These are phyloP conservation scores for Chauna torquata DNA, from an alignment of 2,113 vertebrate genomes.

Conservation along the genomic window DNA sequence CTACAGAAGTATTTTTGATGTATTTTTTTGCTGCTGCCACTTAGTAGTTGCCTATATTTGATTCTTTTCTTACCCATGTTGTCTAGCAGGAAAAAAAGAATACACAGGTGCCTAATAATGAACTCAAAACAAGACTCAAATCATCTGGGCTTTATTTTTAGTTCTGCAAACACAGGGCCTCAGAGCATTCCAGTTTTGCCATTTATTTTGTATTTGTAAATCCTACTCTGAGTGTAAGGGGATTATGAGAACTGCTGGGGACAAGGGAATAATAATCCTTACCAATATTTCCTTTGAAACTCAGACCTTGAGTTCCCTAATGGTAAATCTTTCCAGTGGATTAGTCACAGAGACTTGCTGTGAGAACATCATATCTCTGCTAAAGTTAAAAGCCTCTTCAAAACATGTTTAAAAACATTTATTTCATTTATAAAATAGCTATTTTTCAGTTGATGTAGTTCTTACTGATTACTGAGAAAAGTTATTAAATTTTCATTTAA, in stretches of 20 bases:
- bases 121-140: conserved; percentile 12
- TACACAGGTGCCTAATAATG: neutral
- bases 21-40: neutral
- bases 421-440: conserved; percentile 14
- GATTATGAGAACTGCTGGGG: conserved; percentile 41
- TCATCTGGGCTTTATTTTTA: conserved; percentile 12
- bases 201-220: conserved; percentile 53
- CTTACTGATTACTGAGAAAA: neutral
- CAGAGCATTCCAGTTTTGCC: conserved; percentile 12
- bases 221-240: conserved; percentile 25
- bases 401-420: conserved; percentile 26
- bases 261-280: conserved; percentile 68
- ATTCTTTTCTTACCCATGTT: neutral
- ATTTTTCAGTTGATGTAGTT: neutral
- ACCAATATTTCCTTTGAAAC: conserved; percentile 61
- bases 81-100: neutral
- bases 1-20: neutral
- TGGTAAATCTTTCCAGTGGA: conserved; percentile 48
- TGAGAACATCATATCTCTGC: neutral
- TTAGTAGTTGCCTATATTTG: neutral
- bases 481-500: conserved; percentile 10
- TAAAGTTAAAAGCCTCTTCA: conserved; percentile 1
- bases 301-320: conserved; percentile 34
- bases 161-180: neutral
- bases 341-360: conserved; percentile 51